Percentiles rank a stretch among this genome's conserved stretches.
Evolutionary conservation across 2,113 vertebrate species (phyloP).

Genomic region (Anoplopoma fimbria): DNA sequence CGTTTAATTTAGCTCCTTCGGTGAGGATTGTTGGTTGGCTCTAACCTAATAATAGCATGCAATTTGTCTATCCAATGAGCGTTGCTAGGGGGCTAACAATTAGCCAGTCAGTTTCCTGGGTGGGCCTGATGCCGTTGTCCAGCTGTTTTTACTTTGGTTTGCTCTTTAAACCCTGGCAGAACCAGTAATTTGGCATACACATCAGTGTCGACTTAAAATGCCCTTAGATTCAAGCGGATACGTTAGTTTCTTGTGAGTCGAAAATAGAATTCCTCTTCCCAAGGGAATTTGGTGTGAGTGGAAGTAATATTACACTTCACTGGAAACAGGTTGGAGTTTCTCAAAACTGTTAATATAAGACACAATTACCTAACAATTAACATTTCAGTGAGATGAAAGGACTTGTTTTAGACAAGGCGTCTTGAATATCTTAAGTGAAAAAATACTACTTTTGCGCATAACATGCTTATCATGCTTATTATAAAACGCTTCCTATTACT

Average conservation of each 20-base stretch:
- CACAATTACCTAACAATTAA: no score
- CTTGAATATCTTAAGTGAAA: no score
- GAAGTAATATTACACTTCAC: background rate
- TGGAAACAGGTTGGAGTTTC: no score
- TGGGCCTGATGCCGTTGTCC: background rate
- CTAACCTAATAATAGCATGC: background rate
- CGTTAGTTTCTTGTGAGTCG: background rate
- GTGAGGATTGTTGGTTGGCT: background rate
- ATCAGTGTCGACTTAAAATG: background rate
- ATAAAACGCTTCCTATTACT: no score
- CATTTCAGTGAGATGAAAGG: background rate
- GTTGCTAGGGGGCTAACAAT: background rate
- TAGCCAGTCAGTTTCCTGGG: background rate
- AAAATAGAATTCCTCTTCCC: no score
- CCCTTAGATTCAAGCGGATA: background rate
- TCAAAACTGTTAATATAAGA: no score
- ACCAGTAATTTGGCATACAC: no score
- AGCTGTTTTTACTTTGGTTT: background rate
- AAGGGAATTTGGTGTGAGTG: background rate
- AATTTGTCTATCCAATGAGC: background rate
- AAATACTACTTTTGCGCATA: no score
- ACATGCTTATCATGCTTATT: background rate
- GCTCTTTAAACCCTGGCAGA: no score
- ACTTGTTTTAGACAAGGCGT: background rate
- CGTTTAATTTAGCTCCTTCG: background rate